phyloP scores from a whole-genome alignment of 2,113 vertebrate genomes.

The Sapayoa aenigma region DNA sequence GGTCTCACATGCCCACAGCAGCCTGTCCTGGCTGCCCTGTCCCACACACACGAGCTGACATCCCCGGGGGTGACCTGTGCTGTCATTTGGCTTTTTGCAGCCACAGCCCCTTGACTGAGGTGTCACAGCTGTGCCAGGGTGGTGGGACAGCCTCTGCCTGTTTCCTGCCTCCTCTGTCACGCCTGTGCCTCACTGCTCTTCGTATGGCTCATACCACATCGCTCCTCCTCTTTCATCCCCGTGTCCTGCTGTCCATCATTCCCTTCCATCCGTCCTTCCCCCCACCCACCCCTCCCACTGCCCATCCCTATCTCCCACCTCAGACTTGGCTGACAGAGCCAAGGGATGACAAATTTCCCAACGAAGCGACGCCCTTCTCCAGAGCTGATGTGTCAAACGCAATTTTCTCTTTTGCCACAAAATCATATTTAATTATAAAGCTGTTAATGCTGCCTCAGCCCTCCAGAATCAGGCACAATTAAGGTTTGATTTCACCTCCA shows the following conservation, averaged over 20 bases:
- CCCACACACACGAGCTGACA: neutral
- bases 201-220: rapidly evolving
- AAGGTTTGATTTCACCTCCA: neutral
- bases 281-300: neutral
- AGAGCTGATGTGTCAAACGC: neutral
- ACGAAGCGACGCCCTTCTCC: neutral
- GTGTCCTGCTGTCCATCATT: neutral
- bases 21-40: neutral
- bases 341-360: neutral
- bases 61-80: neutral
- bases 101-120: neutral
- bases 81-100: neutral
- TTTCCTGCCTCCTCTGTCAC: neutral
- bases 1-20: rapidly evolving
- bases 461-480: neutral
- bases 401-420: neutral
- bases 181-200: neutral
- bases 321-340: neutral
- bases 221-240: neutral
- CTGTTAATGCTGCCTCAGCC: neutral
- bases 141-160: neutral
- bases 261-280: neutral
- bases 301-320: neutral
- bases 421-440: neutral
- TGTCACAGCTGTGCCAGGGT: neutral